Base-by-base conservation (phyloP, 2,113 vertebrate species). In the Prunella fulvescens region DNA sequence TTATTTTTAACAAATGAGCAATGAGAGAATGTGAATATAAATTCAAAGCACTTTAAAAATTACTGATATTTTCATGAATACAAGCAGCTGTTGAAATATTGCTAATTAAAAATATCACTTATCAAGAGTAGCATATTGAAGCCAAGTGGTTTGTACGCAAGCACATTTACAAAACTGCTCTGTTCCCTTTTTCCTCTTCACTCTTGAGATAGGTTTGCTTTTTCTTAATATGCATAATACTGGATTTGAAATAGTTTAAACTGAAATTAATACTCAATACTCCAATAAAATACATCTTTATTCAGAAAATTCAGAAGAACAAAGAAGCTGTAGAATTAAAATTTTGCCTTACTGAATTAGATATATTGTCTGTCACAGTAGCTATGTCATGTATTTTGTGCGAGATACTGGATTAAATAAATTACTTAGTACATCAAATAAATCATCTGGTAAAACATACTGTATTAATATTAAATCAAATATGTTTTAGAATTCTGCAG, bases 391-490 rank as follows among this genome's bases (percentile, higher is more conserved):
- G 58, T 74, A 74, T 86, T 94, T 85, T 6, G 5, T 77, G 56
- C 1, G 7, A 91, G 66, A 92, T 77, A 90, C 51, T 18, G 65
- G 81, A 94, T 95, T 82, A 95, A 94, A 94, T 89, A 85, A 50
- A 94, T 93, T 67, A 84, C 70, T 78, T 83, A 64, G 54, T 70
- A 93, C 25, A 76, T 93, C 79, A 93, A 94, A 97, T 92, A 94
- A 87, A 90, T 96, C 24, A 89, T 79, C 62, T 50, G 19, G 39
- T 96, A 90, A 96, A 95, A 81, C 47, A 87, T 50, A 86, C 31
- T 56, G 9, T 61, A 87, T 96, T 93, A 95, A 93, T 95, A 96
- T 88, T 88, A 92, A 95, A 91, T 91, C 83, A 96, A 96, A 92
- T 83, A 71, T 3, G 13, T 31, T 85, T 87, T 94, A 95, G 74